Conservation (phyloP, 2,797 vertebrate species). For the Rousettus madagascariensis region DNA sequence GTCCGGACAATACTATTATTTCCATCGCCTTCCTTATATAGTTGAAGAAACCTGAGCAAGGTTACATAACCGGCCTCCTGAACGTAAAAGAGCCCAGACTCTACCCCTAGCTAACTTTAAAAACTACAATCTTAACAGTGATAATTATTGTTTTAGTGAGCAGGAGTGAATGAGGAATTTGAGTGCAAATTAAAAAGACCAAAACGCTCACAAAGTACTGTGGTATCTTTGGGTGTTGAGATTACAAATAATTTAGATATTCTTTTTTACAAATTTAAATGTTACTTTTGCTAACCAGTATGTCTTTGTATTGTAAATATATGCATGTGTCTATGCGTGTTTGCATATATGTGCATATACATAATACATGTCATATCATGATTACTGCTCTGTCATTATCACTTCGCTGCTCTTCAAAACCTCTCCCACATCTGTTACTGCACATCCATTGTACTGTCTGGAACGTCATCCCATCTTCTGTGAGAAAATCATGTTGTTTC, state of each 20-base stretch:
- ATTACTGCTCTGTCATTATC: not conserved
- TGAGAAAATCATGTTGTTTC: not conserved
- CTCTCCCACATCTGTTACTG: not conserved
- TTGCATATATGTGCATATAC: not conserved
- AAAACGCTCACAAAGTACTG: not conserved
- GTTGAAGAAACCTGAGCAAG: not conserved
- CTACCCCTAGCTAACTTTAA: not conserved
- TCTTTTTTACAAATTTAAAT: not conserved
- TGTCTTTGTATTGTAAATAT: not conserved
- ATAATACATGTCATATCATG: no score
- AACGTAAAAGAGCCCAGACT: not conserved
- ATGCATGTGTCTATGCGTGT: not conserved
- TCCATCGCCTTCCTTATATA: not conserved
- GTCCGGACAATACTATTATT: not conserved
- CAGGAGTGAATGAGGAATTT: not conserved
- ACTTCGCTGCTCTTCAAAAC: not conserved
- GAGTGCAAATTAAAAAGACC: not conserved
- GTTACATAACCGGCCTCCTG: not conserved
- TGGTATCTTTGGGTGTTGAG: not conserved
- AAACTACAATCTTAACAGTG: not conserved
- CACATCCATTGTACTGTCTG: no score
- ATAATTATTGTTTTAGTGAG: not conserved
- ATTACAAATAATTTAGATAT: not conserved
- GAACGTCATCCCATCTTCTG: not conserved
- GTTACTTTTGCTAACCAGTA: not conserved